Percentiles rank a stretch among this genome's conserved stretches.
phyloP scores from a whole-genome alignment of 2,113 vertebrate genomes.

The Pelodiscus sinensis region DNA sequence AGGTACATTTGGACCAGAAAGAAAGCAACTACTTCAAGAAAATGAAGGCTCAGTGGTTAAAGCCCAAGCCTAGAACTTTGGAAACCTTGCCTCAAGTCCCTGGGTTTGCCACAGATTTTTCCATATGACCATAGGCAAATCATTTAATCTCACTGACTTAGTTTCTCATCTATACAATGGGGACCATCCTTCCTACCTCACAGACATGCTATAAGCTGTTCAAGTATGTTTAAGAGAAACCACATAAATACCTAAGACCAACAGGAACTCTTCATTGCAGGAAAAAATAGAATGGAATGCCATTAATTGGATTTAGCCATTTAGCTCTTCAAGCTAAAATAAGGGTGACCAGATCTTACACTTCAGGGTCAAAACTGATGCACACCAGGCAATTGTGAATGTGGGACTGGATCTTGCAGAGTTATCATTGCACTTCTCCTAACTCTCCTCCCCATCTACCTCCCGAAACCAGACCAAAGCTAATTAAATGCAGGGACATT shows the following conservation, averaged over 20 bases:
- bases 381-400: not conserved
- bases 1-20: not conserved
- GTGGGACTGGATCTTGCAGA: not conserved
- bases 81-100: not conserved
- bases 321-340: not conserved
- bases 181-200: rapidly evolving
- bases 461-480: not conserved
- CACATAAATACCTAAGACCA: not conserved
- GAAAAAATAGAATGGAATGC: not conserved
- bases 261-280: not conserved
- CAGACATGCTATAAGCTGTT: not conserved
- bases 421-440: not conserved
- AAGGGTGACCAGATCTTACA: not conserved
- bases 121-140: not conserved
- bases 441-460: too few relatives aligned
- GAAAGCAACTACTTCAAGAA: not conserved
- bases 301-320: not conserved
- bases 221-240: too few relatives aligned
- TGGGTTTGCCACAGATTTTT: not conserved
- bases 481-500: not conserved
- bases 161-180: not conserved
- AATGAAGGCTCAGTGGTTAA: not conserved
- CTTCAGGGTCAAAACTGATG: not conserved
- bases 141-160: not conserved
- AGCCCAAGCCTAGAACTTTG: rapidly evolving